These are phyloP conservation scores for Leptoteleia sp. DNA, from an alignment of 1,140 invertebrate genomes.

Conservation along the genomic window DNA sequence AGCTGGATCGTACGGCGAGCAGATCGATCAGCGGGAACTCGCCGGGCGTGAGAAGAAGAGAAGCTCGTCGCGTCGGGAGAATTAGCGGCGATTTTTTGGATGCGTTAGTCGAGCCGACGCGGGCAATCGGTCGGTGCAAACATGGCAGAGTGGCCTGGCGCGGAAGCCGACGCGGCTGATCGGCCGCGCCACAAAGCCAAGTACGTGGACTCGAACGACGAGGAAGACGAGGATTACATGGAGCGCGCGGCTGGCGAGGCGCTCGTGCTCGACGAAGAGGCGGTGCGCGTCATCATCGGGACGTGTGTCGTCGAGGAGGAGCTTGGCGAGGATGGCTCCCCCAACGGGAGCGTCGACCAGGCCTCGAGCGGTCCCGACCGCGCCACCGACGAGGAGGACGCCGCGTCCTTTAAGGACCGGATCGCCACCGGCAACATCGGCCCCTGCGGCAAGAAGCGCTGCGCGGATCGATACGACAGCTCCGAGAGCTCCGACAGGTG, in stretches of 20 bases:
- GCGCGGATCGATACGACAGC: slow-evolving; percentile 92
- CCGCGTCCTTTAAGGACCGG: slow-evolving; percentile 72
- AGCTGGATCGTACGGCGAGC: not conserved
- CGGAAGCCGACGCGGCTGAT: slow-evolving; percentile 37
- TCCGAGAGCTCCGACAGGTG: slow-evolving; percentile 94
- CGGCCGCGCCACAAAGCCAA: slow-evolving; percentile 49
- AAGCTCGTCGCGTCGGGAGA: not conserved
- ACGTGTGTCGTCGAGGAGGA: slow-evolving; percentile 33
- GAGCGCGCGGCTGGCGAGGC: slow-evolving; percentile 31
- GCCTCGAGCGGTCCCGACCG: slow-evolving; percentile 3
- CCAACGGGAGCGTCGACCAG: not conserved
- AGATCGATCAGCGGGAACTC: not conserved
- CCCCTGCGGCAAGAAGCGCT: slow-evolving; percentile 88
- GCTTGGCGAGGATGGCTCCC: slow-evolving; percentile 1
- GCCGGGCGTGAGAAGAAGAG: not conserved
- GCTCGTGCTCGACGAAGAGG: slow-evolving; percentile 48
- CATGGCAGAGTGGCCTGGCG: slow-evolving; percentile 57
- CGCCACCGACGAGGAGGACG: slow-evolving; percentile 46
- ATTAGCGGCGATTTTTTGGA: slow-evolving; percentile 9
- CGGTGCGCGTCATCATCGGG: slow-evolving; percentile 36
- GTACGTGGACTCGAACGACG: slow-evolving; percentile 57
- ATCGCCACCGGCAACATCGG: slow-evolving; percentile 74
- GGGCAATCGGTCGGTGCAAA: slow-evolving; percentile 16
- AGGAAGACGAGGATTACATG: slow-evolving; percentile 55
- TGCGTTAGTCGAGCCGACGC: slow-evolving; percentile 2